Evolutionary conservation across 1,140 invertebrate species (phyloP), one percentile per base, ranked within the genome.

Genomic region (Sarcophaga bullata): DNA sequence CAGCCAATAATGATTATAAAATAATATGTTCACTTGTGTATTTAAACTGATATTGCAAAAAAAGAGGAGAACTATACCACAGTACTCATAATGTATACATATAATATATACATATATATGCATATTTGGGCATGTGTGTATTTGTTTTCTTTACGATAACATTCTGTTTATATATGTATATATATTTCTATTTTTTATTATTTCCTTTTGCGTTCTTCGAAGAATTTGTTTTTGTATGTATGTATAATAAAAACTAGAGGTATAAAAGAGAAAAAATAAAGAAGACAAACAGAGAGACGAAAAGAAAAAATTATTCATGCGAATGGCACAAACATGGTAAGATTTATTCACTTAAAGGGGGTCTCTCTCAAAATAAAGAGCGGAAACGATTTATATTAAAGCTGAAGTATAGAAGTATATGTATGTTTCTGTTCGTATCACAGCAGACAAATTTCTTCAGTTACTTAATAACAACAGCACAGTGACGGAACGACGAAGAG

Each of bases 261-360:
- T 6, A 73, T 73, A 73, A 13, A 47, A 73, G 19, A 73, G 73
- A 46, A 78, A 50, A 8, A 5, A 50, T 10, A 50, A 17, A 50
- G 50, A 17, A 78, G 15, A 19, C 25, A 48, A 6, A 48, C 73
- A 76, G 47, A 49, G n/a, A 50, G 15, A 78, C n/a, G 50, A 50
- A 50, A 47, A 68, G 5, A 49, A 15, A 80, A n/a, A 80, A 58
- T 52, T 68, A 81, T 72, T 68, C 52, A 81, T 37, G 80, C 49
- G 80, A 37, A 81, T 25, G 52, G 76, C 49, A n/a, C 46, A 50
- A 52, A 8, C 73, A 52, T 58, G 80, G 54, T 81, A 80, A 83
- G 80, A 83, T 62, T 68, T 81, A 81, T 83, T 81, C 81, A 83
- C 82, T 83, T 83, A 76, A 73, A 81, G 80, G 80, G 68, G 80